Evolutionary conservation across 23 tunicate genomes (phyloP), one percentile per base, ranked within the genome.

Genomic region (Phallusia fumigata): DNA sequence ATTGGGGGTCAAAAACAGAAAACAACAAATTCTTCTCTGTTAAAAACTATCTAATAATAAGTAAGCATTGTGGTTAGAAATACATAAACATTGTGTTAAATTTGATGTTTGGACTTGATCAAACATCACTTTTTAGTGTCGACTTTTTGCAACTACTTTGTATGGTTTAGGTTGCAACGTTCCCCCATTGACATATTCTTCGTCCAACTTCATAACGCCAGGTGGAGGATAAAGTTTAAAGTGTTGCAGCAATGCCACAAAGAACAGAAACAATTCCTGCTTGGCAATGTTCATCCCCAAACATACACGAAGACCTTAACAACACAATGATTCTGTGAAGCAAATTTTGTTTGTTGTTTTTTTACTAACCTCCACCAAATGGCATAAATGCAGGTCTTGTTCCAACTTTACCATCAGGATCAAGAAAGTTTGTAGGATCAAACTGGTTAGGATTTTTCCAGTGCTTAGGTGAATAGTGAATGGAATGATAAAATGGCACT

Each of bases 401-500:
- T 33, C 78, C 78, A 30, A 74, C 78, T 74, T 74, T 74, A 18
- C 78, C 78, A 74, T 74, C 81, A 13, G 36, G 18, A 31, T 78
- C 81, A 26, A 78, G 45, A 31, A 78, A 78, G 65, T 78, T 78
- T 78, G 31, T 45, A 13, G 81, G 81, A 65, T 78, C 81, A 51
- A 78, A 78, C 13, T 78, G 31, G 1, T 78, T 78, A 0, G 81
- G 81, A 45, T 78, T 78, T 78, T 78, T 78, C 81, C 81, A 78
- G 10, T 45, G 22, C 5, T 78, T 51, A n/a, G 81, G 32, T 31
- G 36, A 31, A 36, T 32, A 78, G 65, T 78, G 31, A 8, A 31
- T 45, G 32, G 64, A 78, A 51, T 78, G 64, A 31, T 78, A 51
- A 49, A 26, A n/a, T 0, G 81, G 81, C 34, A 78, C 36, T 12